Conservation (phyloP, 2,797 vertebrate species). For the Centroberyx gerrardi region DNA sequence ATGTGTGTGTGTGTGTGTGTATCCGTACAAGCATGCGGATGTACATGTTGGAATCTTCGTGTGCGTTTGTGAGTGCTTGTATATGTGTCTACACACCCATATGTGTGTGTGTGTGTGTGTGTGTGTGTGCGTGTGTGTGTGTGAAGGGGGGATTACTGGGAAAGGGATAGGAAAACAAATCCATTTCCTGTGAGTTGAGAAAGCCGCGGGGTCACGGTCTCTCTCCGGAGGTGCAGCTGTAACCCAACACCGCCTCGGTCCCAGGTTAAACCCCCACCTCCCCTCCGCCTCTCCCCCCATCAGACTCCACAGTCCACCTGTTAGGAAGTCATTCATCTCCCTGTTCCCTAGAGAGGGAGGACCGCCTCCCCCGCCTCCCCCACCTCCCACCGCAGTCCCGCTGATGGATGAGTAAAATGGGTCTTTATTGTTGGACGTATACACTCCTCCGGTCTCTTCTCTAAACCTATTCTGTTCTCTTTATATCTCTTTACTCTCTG, state of each 20-base stretch:
- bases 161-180: slow-evolving; percentile 69
- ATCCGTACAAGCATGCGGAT: no score
- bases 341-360: slow-evolving; percentile 56
- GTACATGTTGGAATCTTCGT: neutral
- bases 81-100: neutral
- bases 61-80: neutral
- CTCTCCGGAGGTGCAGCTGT: slow-evolving; percentile 71
- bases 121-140: slow-evolving; percentile 13
- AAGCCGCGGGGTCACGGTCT: slow-evolving; percentile 59
- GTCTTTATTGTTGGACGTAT: slow-evolving; percentile 58
- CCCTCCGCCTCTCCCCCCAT: slow-evolving; percentile 26
- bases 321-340: slow-evolving; percentile 81
- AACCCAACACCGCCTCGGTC: slow-evolving; percentile 67
- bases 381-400: slow-evolving; percentile 44
- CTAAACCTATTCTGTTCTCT: slow-evolving; percentile 36
- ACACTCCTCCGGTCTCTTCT: slow-evolving; percentile 30
- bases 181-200: slow-evolving; percentile 64
- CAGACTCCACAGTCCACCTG: slow-evolving; percentile 74
- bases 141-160: slow-evolving; percentile 55
- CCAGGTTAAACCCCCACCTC: slow-evolving; percentile 64
- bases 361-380: slow-evolving; percentile 58
- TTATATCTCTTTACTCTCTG: slow-evolving; percentile 30
- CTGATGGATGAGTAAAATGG: slow-evolving; percentile 62
- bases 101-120: neutral
- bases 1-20: slow-evolving; percentile 4